Percentiles rank a stretch among this genome's conserved stretches.
phyloP scores from a whole-genome alignment of 2,797 vertebrate genomes.

The Pygocentrus nattereri region DNA sequence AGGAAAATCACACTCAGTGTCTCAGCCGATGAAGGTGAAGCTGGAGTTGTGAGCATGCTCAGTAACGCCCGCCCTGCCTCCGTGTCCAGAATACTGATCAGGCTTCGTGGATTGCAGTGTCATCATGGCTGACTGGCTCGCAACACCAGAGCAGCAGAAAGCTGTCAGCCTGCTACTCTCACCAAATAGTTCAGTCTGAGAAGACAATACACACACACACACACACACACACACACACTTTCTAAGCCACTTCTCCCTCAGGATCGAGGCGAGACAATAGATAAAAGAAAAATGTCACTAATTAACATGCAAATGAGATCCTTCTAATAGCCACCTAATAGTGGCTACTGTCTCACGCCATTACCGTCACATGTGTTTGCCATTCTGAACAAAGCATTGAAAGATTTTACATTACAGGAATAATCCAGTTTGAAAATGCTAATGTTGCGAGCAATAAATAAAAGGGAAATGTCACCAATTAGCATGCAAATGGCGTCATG shows the following conservation, averaged over 20 bases:
- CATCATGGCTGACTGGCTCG: constrained; percentile 68
- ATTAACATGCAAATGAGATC: neutral
- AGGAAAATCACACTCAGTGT: constrained; percentile 41
- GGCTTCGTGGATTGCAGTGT: constrained; percentile 63
- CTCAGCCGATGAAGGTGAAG: constrained; percentile 36
- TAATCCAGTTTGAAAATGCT: neutral
- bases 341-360: too few relatives aligned
- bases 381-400: too few relatives aligned
- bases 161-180: neutral
- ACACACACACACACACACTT: too few relatives aligned
- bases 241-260: too few relatives aligned
- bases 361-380: too few relatives aligned
- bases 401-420: too few relatives aligned
- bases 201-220: too few relatives aligned
- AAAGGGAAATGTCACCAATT: too few relatives aligned
- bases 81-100: constrained; percentile 71
- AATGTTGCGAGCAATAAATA: neutral
- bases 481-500: too few relatives aligned
- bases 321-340: too few relatives aligned
- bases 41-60: constrained; percentile 55
- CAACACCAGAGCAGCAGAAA: neutral
- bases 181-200: neutral
- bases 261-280: too few relatives aligned
- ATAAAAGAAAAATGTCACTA: too few relatives aligned
- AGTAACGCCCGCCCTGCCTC: constrained; percentile 31